Evolutionary conservation across 2,888 invertebrate genomes (phyloP).

Genomic region (Oxycera nigricornis): DNA sequence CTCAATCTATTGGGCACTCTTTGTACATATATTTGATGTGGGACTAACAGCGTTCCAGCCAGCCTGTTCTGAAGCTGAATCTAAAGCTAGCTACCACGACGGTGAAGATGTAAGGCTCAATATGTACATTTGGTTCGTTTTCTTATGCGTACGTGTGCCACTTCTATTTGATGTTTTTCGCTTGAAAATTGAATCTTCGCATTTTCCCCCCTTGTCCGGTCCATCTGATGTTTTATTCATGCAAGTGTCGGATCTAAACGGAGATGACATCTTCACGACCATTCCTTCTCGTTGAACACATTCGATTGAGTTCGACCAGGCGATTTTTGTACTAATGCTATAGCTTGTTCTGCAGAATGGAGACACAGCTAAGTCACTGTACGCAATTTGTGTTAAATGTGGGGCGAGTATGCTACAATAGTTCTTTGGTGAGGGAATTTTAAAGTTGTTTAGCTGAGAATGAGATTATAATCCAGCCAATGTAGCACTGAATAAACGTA

Average conservation of each 20-base stretch:
- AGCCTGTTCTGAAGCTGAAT: neutral
- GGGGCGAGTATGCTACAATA: neutral
- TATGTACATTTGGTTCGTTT: slow-evolving; percentile 31
- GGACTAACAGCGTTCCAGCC: neutral
- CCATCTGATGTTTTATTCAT: slow-evolving; percentile 50
- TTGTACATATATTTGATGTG: slow-evolving; percentile 1
- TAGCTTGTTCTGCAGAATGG: neutral
- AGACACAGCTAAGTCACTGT: neutral
- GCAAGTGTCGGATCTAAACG: slow-evolving; percentile 46
- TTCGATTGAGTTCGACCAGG: slow-evolving; percentile 11
- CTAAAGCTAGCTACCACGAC: neutral
- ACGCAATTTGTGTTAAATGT: neutral
- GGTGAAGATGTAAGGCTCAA: slow-evolving; percentile 6
- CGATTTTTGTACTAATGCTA: slow-evolving; percentile 11
- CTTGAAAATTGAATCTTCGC: slow-evolving; percentile 49
- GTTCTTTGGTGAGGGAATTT: neutral
- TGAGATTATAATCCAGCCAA: too few relatives aligned
- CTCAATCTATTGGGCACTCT: slow-evolving; percentile 29
- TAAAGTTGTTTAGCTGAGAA: neutral
- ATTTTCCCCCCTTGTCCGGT: slow-evolving; percentile 45
- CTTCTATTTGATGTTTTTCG: slow-evolving; percentile 46
- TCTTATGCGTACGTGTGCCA: slow-evolving; percentile 35
- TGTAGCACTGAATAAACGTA: too few relatives aligned
- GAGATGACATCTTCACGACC: slow-evolving; percentile 48
- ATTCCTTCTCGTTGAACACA: slow-evolving; percentile 36